These are phyloP conservation scores for Lates japonicus DNA, from an alignment of 2,797 vertebrate species.

Conservation along the genomic window DNA sequence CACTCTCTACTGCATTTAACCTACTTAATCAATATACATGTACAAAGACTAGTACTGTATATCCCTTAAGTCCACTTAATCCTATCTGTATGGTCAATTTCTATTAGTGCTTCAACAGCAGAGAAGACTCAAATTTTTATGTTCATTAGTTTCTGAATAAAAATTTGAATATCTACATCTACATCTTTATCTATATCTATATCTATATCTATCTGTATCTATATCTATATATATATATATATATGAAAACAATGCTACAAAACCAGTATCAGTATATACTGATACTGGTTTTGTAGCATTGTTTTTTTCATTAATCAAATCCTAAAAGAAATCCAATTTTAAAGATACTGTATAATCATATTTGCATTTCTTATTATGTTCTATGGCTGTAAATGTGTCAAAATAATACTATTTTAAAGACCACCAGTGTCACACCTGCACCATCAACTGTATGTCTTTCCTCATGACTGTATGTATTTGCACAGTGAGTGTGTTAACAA, in stretches of 20 bases:
- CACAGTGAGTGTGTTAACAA: conserved; percentile 2
- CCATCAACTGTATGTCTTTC: background rate
- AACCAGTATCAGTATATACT: no score
- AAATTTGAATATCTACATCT: background rate
- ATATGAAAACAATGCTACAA: no score
- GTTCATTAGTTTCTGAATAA: background rate
- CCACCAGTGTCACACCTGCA: background rate
- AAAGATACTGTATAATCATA: background rate
- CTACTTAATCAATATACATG: conserved; percentile 28
- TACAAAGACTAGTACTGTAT: background rate
- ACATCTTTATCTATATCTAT: no score
- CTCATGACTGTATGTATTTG: conserved; percentile 1
- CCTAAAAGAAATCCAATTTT: background rate
- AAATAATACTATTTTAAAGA: background rate
- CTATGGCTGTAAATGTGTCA: background rate
- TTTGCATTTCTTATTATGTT: background rate
- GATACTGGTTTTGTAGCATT: background rate
- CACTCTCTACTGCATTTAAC: conserved; percentile 39
- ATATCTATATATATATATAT: no score
- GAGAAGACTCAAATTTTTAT: background rate
- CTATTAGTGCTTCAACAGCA: background rate
- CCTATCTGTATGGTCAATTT: conserved; percentile 13
- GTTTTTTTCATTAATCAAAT: background rate
- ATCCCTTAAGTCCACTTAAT: conserved; percentile 27
- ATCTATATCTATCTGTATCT: no score